Conservation (phyloP, 2,888 invertebrate genomes). For the Tenthredo notha region DNA sequence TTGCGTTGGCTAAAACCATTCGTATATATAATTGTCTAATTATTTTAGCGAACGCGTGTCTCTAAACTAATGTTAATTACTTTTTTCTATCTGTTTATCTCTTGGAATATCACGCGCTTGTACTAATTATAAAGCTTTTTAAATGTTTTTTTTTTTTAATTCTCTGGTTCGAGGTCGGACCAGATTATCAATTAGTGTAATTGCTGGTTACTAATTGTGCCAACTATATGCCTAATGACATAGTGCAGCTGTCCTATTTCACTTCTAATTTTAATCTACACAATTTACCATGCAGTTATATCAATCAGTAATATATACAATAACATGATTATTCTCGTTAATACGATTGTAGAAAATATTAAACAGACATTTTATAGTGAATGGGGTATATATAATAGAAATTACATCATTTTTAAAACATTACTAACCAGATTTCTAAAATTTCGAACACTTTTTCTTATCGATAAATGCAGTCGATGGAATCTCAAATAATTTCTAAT, state of each 20-base stretch:
- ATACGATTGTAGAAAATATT: too few relatives aligned
- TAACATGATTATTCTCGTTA: too few relatives aligned
- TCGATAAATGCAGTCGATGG: too few relatives aligned
- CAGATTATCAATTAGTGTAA: slow-evolving; percentile 41
- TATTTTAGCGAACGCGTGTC: not conserved
- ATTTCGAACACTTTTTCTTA: too few relatives aligned
- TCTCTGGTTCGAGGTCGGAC: slow-evolving; percentile 4
- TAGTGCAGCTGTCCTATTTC: not conserved
- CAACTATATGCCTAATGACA: not conserved
- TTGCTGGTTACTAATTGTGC: slow-evolving; percentile 8
- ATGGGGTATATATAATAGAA: too few relatives aligned
- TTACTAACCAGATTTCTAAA: too few relatives aligned
- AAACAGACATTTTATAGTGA: too few relatives aligned
- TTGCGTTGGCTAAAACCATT: not conserved
- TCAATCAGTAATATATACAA: not conserved
- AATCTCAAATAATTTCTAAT: too few relatives aligned
- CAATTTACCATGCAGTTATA: not conserved
- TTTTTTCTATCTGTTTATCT: not conserved
- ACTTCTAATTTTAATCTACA: too few relatives aligned
- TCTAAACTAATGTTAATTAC: slow-evolving; percentile 1
- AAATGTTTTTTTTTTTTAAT: slow-evolving; percentile 4
- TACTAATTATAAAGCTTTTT: slow-evolving; percentile 34
- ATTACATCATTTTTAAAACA: too few relatives aligned
- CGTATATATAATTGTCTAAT: not conserved
- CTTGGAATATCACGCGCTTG: not conserved